Evolutionary conservation across 2,888 invertebrate genomes (phyloP).

Genomic region (Papilio gigon): DNA sequence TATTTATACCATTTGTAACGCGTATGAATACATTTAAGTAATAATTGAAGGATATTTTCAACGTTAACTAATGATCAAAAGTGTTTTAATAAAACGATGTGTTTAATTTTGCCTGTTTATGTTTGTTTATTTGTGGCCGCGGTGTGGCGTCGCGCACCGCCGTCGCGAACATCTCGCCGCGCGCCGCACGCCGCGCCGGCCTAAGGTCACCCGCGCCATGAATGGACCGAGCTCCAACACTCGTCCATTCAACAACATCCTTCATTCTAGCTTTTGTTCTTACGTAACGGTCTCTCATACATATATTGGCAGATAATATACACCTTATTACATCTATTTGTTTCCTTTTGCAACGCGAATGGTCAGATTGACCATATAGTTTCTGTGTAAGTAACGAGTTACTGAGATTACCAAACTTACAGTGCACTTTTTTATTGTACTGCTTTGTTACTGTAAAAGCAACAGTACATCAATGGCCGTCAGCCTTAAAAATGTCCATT

Average conservation of each 20-base stretch:
- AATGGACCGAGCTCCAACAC: slow-evolving; percentile 63
- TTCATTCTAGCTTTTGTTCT: slow-evolving; percentile 66
- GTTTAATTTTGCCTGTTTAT: neutral
- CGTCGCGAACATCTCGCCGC: slow-evolving; percentile 53
- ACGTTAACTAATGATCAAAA: neutral
- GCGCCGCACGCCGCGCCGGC: slow-evolving; percentile 45
- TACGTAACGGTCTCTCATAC: slow-evolving; percentile 56
- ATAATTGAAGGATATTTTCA: too few species aligned
- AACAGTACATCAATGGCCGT: neutral
- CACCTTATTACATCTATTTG: slow-evolving; percentile 11
- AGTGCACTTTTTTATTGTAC: too few species aligned
- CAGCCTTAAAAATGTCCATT: neutral
- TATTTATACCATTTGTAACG: neutral
- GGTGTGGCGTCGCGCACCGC: slow-evolving; percentile 49
- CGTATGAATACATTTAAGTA: neutral
- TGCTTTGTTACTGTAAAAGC: neutral
- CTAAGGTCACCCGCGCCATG: slow-evolving; percentile 67
- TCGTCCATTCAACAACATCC: slow-evolving; percentile 66
- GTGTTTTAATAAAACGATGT: neutral
- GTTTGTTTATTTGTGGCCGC: slow-evolving; percentile 9
- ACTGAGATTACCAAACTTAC: too few species aligned
- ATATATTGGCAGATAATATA: slow-evolving; percentile 50
- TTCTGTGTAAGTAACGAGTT: neutral
- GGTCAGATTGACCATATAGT: neutral
- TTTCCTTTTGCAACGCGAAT: neutral